These are phyloP conservation scores for Drosophila hydei DNA, from an alignment of 1,140 invertebrate species.

Conservation along the genomic window DNA sequence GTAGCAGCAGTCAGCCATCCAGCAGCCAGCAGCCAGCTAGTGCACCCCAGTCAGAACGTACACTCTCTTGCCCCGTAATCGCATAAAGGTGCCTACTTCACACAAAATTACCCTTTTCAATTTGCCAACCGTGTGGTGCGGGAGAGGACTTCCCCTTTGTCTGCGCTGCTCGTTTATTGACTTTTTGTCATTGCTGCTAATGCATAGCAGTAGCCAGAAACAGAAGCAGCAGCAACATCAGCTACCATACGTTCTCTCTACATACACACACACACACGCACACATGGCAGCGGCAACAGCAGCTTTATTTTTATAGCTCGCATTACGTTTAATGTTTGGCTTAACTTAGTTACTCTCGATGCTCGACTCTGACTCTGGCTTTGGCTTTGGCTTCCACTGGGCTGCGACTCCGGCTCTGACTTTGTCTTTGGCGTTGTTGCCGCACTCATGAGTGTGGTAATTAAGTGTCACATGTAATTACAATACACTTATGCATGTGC, in stretches of 20 bases:
- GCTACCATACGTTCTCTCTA: not conserved
- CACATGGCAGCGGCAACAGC: conserved; percentile 57
- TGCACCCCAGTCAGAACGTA: not conserved
- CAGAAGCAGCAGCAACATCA: conserved; percentile 38
- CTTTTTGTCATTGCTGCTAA: conserved; percentile 81
- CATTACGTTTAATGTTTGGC: conserved; percentile 81
- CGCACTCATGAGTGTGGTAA: conserved; percentile 64
- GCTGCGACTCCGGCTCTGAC: conserved; percentile 31
- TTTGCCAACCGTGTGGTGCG: conserved; percentile 51
- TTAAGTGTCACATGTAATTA: conserved; percentile 82
- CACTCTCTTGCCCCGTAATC: conserved; percentile 10
- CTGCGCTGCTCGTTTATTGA: conserved; percentile 68
- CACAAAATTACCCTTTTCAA: conserved; percentile 83
- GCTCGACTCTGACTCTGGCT: conserved; percentile 33
- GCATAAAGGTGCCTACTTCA: conserved; percentile 80
- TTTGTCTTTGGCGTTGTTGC: conserved; percentile 46
- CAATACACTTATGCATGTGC: conserved; percentile 76
- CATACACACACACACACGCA: conserved; percentile 31
- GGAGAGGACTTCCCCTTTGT: conserved; percentile 30
- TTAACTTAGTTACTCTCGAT: conserved; percentile 72
- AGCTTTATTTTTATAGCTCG: conserved; percentile 78
- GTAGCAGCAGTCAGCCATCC: not conserved
- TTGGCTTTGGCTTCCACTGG: conserved; percentile 5
- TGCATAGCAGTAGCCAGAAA: conserved; percentile 60
- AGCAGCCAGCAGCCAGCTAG: conserved; percentile 1